A percentile compares a stretch with the other conserved stretches of the same genome.
These are phyloP conservation scores for Mus spicilegus DNA, from an alignment of 2,113 vertebrate genomes.

Conservation along the genomic window DNA sequence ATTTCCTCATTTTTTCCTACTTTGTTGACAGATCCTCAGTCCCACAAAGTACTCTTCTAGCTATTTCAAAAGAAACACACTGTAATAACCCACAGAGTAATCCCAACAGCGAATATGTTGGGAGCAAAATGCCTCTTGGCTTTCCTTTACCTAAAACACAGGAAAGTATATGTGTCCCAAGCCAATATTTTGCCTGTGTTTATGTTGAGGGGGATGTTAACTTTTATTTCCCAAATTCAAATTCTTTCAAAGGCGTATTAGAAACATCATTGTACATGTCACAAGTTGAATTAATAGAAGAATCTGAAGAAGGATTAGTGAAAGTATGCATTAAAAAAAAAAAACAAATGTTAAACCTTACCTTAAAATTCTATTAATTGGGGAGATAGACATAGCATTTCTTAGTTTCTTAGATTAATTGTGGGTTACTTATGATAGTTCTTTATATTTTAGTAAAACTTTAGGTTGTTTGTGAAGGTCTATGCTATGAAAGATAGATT, in stretches of 20 bases:
- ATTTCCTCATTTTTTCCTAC: not conserved
- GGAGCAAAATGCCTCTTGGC: conserved; percentile 2
- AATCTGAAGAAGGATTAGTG: not conserved
- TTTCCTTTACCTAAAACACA: not conserved
- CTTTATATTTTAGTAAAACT: not conserved
- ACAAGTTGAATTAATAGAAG: not conserved
- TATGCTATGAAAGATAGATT: not conserved
- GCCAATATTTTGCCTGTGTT: not conserved
- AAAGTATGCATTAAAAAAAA: not conserved
- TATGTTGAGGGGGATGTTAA: not conserved
- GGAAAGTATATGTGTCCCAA: not conserved
- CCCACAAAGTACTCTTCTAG: not conserved
- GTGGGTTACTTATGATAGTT: not conserved
- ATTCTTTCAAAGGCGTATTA: not conserved
- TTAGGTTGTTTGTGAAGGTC: not conserved
- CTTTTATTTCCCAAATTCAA: not conserved
- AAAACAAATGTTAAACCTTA: not conserved
- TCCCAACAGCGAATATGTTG: not conserved
- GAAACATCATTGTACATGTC: not conserved
- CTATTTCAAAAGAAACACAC: conserved; percentile 1
- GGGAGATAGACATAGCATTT: not conserved
- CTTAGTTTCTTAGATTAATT: not conserved
- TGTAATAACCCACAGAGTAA: not conserved
- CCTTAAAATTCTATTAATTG: not conserved
- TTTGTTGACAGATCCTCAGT: not conserved